Base-by-base conservation (phyloP, 2,888 invertebrate species). In the Salticus scenicus region DNA sequence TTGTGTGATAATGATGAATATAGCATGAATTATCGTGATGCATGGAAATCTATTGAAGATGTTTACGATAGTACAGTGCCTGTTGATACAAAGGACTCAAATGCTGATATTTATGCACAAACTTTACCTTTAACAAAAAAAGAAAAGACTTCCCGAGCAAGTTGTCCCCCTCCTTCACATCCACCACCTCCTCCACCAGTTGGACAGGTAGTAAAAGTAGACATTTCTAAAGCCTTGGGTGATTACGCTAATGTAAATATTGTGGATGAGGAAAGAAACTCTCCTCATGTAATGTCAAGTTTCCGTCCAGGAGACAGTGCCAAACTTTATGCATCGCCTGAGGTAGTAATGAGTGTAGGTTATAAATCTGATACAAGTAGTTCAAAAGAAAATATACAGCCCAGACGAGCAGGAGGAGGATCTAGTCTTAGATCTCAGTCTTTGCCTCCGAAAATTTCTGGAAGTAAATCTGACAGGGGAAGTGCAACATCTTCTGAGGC, bases 291-390 rank as follows among this genome's bases (percentile, higher is more conserved):
- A 74, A 94, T 95, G 91, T 97, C 97, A 75, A 96, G 97, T 90
- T 98, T 98, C 93, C 95, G 96, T 89, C 98, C 98, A 10, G 94
- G 95, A 84, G 94, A 95, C 88, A 95, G 93, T 91, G 96, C 96
- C 74, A 95, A 96, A 91, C 93, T 98, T 87, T 97, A 97, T 92
- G 97, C 97, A 37, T 95, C 96, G 78, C 97, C 97, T 20, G 94
- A 95, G 90, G 96, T 96, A 91, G 93, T 96, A 90, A 95, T 88
- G 88, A 93, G 94, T 70, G 94, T 95, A 51, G 95, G 94, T 12
- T 92, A 91, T 30, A 84, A 87, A 63, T 64, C 78, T 42, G 79
- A 81, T 51, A 47, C 63, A 27, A 24, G 66, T 63, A 24, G 66
- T 1, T 4, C 77, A 28, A 85, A 81, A 63, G 85, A 87, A 30